phyloP scores from a whole-genome alignment of 2,888 invertebrate genomes.

The Tachina lurida region DNA sequence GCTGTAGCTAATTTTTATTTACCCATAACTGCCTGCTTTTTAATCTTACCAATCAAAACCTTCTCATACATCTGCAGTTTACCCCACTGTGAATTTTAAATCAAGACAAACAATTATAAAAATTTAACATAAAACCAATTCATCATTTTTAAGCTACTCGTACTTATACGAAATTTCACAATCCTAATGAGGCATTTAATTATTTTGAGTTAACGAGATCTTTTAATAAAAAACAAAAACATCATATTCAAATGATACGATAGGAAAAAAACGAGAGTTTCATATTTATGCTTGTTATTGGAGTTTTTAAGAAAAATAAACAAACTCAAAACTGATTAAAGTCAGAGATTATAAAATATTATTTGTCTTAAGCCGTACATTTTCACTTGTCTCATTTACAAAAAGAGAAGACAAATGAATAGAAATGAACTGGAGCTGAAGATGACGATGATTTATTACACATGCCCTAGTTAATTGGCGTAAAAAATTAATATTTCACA shows the following conservation, averaged over 20 bases:
- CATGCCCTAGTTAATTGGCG: slow-evolving; percentile 49
- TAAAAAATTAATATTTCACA: slow-evolving; percentile 16
- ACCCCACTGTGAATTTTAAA: neutral
- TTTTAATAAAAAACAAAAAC: neutral
- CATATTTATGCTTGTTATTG: slow-evolving; percentile 24
- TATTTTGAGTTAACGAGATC: slow-evolving; percentile 47
- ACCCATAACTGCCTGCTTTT: neutral
- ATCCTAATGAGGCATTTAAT: slow-evolving; percentile 65
- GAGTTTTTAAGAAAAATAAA: slow-evolving; percentile 33
- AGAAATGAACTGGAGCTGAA: slow-evolving; percentile 20
- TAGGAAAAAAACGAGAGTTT: slow-evolving; percentile 19
- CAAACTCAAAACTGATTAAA: slow-evolving; percentile 53
- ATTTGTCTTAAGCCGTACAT: slow-evolving; percentile 47
- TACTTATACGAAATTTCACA: slow-evolving; percentile 40
- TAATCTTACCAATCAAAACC: neutral
- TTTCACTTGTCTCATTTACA: slow-evolving; percentile 52
- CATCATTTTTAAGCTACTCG: slow-evolving; percentile 10
- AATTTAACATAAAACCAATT: slow-evolving; percentile 32
- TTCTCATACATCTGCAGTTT: neutral
- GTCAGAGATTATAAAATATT: slow-evolving; percentile 60
- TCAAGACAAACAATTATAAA: neutral
- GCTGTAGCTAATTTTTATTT: too few relatives aligned
- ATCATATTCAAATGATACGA: slow-evolving; percentile 18
- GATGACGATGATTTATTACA: slow-evolving; percentile 63
- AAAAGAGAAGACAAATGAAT: slow-evolving; percentile 55